phyloP scores from a whole-genome alignment of 2,888 invertebrate species.

The Idaea aversata region DNA sequence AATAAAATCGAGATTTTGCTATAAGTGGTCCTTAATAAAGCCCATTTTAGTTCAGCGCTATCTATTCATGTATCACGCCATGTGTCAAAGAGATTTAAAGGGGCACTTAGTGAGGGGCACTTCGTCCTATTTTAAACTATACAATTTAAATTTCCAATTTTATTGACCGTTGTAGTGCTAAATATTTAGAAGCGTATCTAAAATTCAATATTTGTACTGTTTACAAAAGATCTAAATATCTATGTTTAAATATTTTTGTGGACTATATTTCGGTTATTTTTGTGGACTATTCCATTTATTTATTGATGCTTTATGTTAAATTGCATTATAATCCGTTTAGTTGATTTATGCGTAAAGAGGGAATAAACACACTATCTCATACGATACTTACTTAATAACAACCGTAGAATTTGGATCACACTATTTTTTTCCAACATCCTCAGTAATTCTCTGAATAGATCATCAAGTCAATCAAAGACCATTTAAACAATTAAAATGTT shows the following conservation, averaged over 20 bases:
- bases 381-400: no score
- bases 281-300: neutral
- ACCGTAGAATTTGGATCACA: no score
- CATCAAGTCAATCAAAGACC: no score
- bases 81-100: neutral
- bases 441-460: no score
- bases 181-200: neutral
- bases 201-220: neutral
- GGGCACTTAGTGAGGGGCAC: neutral
- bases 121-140: neutral
- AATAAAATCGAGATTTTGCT: no score
- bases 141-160: neutral
- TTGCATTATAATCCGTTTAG: no score
- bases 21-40: no score
- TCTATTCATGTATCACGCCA: neutral
- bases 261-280: neutral
- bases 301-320: neutral
- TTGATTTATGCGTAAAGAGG: no score
- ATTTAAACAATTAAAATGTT: no score
- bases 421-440: no score
- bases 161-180: slow-evolving; percentile 1
- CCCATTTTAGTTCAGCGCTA: no score
- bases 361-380: no score
- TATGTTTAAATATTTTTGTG: neutral
- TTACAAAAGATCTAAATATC: neutral